Base-by-base conservation (phyloP, 2,797 vertebrate genomes). In the Poeciliopsis turneri region DNA sequence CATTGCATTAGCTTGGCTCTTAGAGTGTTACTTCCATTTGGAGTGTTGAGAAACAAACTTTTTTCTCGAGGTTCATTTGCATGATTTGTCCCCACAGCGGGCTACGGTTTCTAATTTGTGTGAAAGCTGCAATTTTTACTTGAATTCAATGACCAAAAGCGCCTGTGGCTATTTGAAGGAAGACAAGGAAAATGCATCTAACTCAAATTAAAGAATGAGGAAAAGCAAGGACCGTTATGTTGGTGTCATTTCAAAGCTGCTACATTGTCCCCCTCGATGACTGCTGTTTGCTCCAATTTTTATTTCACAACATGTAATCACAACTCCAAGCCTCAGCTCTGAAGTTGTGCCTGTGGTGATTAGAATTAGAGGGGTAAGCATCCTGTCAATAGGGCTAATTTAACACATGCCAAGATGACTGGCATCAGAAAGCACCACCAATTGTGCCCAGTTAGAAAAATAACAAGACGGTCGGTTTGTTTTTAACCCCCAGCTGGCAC, bases 401-500 rank as follows among this genome's bases (percentile, higher is more conserved):
- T 88, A 90, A 86, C 83, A 82, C 82, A 78, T 12, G 53, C 79
- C 84, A 82, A 77, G 89, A 92, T 77, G 84, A 86, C 78, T 82
- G 82, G 79, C 79, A 78, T 80, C 79, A 81, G 74, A 88, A 90
- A 88, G 79, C 79, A 12, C 75, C 49, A 78, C 77, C 87, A 87
- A 81, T 90, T 84, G 84, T 5, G 28, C 73, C 81, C 86, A 59
- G 80, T 89, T 92, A 82, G 83, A 77, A 88, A 87, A 91, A 91
- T 85, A 91, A 92, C 81, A 89, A 87, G 81, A 80, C 10, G 57
- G 70, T 90, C 82, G 36, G 92, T 92, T 92, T 90, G 87, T 90
- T 91, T 92, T 84, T 87, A 91, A 87, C 89, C 89, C 88, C 86
- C 77, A 84, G 89, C 77, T 82, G 80, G 84, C 75, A 76, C 66